Evolutionary conservation across 2,888 invertebrate genomes (phyloP).

Genomic region (Tuta absoluta): DNA sequence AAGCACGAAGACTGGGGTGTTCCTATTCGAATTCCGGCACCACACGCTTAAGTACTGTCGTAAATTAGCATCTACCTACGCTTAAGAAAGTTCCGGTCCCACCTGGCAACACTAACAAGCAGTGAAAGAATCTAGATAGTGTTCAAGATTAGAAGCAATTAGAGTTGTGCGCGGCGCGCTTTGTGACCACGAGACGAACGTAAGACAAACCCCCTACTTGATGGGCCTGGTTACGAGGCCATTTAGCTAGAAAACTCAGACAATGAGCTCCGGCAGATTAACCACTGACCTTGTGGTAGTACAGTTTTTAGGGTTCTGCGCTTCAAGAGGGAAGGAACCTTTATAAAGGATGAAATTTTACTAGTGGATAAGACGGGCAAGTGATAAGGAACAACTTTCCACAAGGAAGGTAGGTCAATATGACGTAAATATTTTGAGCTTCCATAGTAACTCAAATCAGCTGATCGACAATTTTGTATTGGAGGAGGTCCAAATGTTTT

Average conservation of each 20-base stretch:
- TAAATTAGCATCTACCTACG: constrained; percentile 45
- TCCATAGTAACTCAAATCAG: too few relatives aligned
- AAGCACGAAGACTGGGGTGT: too few relatives aligned
- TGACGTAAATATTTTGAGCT: too few relatives aligned
- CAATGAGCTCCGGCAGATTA: constrained; percentile 10
- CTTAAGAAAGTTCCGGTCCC: constrained; percentile 3
- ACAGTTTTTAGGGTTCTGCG: too few relatives aligned
- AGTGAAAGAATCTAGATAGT: constrained; percentile 64
- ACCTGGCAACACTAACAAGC: constrained; percentile 55
- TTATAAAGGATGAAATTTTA: too few relatives aligned
- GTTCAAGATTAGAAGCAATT: constrained; percentile 63
- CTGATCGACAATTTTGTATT: too few relatives aligned
- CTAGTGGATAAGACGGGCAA: too few relatives aligned
- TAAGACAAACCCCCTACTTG: background rate
- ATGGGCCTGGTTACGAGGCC: background rate
- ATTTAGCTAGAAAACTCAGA: background rate
- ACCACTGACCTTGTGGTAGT: background rate
- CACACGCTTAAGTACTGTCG: constrained; percentile 19
- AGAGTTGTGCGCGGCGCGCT: constrained; percentile 53
- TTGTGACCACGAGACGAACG: constrained; percentile 51
- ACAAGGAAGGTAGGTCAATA: too few relatives aligned
- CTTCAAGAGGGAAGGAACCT: too few relatives aligned
- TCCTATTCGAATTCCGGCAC: too few relatives aligned
- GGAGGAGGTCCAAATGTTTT: too few relatives aligned
- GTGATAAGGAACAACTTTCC: too few relatives aligned